Conservation (phyloP, 2,113 vertebrate genomes). For the Rafetus swinhoei region DNA sequence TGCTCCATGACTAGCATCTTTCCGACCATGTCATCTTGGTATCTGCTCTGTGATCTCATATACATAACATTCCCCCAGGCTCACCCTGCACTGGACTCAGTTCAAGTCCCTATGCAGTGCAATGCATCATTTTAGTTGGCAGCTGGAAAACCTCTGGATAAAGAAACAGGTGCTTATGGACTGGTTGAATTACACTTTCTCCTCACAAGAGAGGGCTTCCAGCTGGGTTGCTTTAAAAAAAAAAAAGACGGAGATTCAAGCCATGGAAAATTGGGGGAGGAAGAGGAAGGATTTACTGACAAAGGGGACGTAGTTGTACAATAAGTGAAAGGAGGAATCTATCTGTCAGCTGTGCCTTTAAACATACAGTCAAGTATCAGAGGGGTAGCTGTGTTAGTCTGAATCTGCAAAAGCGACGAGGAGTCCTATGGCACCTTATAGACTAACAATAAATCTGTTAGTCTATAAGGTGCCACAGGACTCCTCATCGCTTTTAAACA, state of each 20-base stretch:
- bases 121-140: constrained; percentile 44
- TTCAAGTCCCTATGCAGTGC: constrained; percentile 52
- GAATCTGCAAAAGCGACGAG: no score
- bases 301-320: rapidly evolving
- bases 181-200: constrained; percentile 23
- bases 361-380: no score
- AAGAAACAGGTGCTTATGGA: constrained; percentile 62
- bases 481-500: no score
- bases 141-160: constrained; percentile 67
- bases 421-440: no score
- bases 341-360: not conserved
- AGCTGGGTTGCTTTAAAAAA: not conserved
- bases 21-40: not conserved
- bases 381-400: no score
- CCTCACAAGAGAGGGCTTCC: not conserved
- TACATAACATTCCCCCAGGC: not conserved
- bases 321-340: not conserved
- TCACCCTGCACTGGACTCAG: not conserved
- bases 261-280: not conserved
- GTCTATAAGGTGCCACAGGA: no score
- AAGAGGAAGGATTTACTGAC: not conserved
- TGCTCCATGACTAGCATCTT: not conserved
- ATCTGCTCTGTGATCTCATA: not conserved
- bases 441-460: no score
- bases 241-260: not conserved